phyloP scores from a whole-genome alignment of 2,888 invertebrate genomes.

The Crocallis elinguaria region DNA sequence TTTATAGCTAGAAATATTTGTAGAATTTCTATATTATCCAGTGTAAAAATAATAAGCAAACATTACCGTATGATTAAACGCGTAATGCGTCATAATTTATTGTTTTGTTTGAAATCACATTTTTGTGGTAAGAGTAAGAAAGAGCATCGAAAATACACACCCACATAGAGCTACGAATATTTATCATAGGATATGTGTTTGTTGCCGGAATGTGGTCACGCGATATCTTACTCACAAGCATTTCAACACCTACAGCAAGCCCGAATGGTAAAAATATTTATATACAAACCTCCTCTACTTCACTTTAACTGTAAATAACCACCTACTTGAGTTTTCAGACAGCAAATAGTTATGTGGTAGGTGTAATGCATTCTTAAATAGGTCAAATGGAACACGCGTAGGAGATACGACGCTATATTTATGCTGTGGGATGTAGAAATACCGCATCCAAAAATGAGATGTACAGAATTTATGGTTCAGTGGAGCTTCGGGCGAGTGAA shows the following conservation, averaged over 20 bases:
- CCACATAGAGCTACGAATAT: constrained; percentile 41
- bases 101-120: constrained; percentile 50
- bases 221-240: constrained; percentile 7
- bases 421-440: constrained; percentile 31
- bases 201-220: constrained; percentile 8
- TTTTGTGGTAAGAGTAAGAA: constrained; percentile 50
- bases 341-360: constrained; percentile 10
- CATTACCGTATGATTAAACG: constrained; percentile 41
- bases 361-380: constrained; percentile 5
- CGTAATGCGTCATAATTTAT: constrained; percentile 45
- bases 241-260: constrained; percentile 26
- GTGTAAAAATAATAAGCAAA: constrained; percentile 3
- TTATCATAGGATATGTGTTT: constrained; percentile 11
- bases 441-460: constrained; percentile 60
- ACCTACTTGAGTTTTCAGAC: constrained; percentile 13
- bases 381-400: neutral
- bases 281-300: constrained; percentile 20
- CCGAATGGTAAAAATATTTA: constrained; percentile 21
- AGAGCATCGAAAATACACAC: constrained; percentile 28
- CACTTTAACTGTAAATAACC: constrained; percentile 12
- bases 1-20: too few relatives aligned
- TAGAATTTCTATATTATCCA: constrained; percentile 14
- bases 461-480: constrained; percentile 51
- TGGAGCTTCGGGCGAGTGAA: constrained; percentile 69
- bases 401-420: neutral